These are phyloP conservation scores for Arenaria interpres DNA, from an alignment of 2,113 vertebrate genomes.

Conservation along the genomic window DNA sequence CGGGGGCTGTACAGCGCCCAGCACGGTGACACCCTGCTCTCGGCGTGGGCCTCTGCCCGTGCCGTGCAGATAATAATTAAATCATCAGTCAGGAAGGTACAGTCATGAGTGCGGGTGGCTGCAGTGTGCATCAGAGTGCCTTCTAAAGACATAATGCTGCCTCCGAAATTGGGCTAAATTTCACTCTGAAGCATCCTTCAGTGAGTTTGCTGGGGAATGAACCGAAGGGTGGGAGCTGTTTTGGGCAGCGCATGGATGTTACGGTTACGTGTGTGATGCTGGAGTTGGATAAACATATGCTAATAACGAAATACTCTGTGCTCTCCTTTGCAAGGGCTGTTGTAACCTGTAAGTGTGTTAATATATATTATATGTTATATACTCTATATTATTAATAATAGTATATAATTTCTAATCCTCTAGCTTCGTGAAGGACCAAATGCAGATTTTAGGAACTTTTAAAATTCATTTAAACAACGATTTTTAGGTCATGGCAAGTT, in stretches of 20 bases:
- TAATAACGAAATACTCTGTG: not conserved
- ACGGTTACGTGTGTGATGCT: not conserved
- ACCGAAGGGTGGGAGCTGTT: not conserved
- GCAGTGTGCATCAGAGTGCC: too few species aligned
- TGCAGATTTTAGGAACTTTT: not conserved
- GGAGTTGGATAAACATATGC: not conserved
- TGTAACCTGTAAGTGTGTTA: not conserved
- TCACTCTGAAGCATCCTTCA: not conserved
- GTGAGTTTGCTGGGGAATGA: not conserved
- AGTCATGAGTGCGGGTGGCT: not conserved
- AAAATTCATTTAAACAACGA: conserved; percentile 2
- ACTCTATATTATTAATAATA: not conserved
- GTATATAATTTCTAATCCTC: not conserved
- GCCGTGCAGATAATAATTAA: not conserved
- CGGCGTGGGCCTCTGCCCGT: not conserved
- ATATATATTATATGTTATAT: not conserved
- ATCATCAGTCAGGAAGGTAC: not conserved
- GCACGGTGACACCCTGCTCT: too few species aligned
- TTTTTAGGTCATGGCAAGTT: conserved; percentile 35
- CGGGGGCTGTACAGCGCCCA: not conserved
- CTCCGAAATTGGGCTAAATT: not conserved
- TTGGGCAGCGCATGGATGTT: accelerated
- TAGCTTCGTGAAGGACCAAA: not conserved
- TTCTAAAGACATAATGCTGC: not conserved
- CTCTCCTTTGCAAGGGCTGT: not conserved